Percentiles rank a stretch among this genome's conserved stretches.
These are phyloP conservation scores for Sceloporus undulatus DNA, from an alignment of 2,113 vertebrate species.

Conservation along the genomic window DNA sequence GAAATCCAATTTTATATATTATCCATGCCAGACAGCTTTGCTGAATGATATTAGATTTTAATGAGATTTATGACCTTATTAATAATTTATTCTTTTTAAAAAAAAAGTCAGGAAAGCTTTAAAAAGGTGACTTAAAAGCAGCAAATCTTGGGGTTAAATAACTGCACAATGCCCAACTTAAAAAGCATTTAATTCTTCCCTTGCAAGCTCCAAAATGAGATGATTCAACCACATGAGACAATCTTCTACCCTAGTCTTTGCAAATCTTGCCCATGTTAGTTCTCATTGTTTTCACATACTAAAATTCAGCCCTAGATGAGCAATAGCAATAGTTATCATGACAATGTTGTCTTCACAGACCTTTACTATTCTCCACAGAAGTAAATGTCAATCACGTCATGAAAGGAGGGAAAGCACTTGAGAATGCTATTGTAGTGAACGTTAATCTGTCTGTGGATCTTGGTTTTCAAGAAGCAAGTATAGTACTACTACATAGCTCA, in stretches of 20 bases:
- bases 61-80: slow-evolving; percentile 69
- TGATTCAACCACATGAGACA: background rate
- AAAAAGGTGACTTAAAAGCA: slow-evolving; percentile 46
- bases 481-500: no score
- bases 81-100: slow-evolving; percentile 63
- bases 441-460: background rate
- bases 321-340: background rate
- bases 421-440: background rate
- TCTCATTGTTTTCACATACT: background rate
- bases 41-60: slow-evolving; percentile 68
- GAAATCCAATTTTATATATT: slow-evolving; percentile 69
- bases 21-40: slow-evolving; percentile 60
- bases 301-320: background rate
- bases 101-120: slow-evolving; percentile 42
- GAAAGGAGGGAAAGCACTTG: background rate
- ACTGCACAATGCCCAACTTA: background rate
- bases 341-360: no score
- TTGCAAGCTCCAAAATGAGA: background rate
- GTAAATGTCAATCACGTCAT: no score
- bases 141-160: slow-evolving; percentile 40
- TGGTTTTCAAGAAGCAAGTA: no score
- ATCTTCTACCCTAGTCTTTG: no score
- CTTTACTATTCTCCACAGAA: no score
- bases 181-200: background rate
- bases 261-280: background rate